Base-by-base conservation (phyloP, 1,140 invertebrate species). In the Zaprionus nigranus region DNA sequence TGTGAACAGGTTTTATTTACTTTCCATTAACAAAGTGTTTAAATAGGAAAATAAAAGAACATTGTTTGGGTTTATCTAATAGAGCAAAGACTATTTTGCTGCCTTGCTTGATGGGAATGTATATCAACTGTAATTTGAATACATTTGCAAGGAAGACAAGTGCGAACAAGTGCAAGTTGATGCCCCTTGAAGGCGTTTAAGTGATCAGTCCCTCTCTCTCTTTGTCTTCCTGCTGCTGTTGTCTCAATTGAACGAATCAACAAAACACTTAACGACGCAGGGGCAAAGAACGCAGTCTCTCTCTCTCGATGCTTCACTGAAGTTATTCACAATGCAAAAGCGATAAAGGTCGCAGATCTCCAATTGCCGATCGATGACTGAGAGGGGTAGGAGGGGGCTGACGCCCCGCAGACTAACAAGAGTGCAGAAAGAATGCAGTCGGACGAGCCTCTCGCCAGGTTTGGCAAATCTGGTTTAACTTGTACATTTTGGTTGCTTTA, bases 181-280 rank as follows among this genome's bases (percentile, higher is more conserved):
- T n/a, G 38, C 38, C 5, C 15, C n/a, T 40, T 40, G 7, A n/a
- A 7, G 40, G n/a, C 36, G 12, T 17, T 46, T 46, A 46, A 46
- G 7, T 17, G 40, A 46, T 46, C 40, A 2, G 17, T 40, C 38
- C 2, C 6, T 40, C 15, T 7, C 15, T 15, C 2, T n/a, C 5
- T 7, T 2, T 34, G 2, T 9, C 30, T 30, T 34, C 9, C 30
- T 34, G 9, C 30, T 30, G 28, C 9, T 9, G 28, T 30, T 30
- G 9, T 0, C 28, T 9, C 46, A 51, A 51, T 51, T 51, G 46
- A 51, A 51, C 20, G 20, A 51, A 51, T 22, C 46, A 51, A 51
- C 46, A 51, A 51, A 51, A 51, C 46, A 51, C 46, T 51, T 51
- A 51, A 51, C 46, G 46, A 22, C 3, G 22, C 20, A 51, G 22